Evolutionary conservation across 2,113 vertebrate species (phyloP).

Genomic region (Hyperopisus bebe): DNA sequence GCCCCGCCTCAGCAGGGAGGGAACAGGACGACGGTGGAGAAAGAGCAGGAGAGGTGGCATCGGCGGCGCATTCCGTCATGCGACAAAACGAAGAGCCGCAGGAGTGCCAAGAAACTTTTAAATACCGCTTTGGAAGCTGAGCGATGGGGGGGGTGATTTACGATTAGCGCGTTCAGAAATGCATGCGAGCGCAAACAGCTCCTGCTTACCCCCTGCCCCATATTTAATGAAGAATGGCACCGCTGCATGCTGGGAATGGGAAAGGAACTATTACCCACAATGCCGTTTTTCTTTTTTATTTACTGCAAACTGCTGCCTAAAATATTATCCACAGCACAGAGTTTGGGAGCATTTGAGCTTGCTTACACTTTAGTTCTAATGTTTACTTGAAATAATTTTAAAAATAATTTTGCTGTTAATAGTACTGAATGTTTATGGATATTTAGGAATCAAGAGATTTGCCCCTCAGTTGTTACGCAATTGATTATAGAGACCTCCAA

Average conservation of each 20-base stretch:
- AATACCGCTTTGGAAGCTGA: background rate
- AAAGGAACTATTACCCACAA: background rate
- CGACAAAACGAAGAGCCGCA: background rate
- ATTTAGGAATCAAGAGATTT: background rate
- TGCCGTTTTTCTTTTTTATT: background rate
- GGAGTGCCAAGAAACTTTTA: background rate
- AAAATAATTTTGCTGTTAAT: background rate
- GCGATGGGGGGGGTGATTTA: background rate
- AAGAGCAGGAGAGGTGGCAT: background rate
- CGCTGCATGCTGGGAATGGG: background rate
- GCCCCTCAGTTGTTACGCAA: background rate
- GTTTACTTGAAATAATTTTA: background rate
- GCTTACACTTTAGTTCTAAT: background rate
- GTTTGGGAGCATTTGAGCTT: background rate
- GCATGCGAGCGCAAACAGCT: background rate
- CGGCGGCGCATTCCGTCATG: background rate
- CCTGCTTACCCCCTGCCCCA: background rate
- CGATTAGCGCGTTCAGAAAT: background rate
- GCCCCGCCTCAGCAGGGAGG: too few relatives aligned
- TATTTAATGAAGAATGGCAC: background rate
- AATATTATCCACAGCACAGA: background rate
- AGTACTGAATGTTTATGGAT: background rate
- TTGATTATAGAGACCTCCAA: background rate
- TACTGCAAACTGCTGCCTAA: background rate
- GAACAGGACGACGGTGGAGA: background rate